Evolutionary conservation across 2,797 vertebrate genomes (phyloP).

Genomic region (Intellagama lesueurii): DNA sequence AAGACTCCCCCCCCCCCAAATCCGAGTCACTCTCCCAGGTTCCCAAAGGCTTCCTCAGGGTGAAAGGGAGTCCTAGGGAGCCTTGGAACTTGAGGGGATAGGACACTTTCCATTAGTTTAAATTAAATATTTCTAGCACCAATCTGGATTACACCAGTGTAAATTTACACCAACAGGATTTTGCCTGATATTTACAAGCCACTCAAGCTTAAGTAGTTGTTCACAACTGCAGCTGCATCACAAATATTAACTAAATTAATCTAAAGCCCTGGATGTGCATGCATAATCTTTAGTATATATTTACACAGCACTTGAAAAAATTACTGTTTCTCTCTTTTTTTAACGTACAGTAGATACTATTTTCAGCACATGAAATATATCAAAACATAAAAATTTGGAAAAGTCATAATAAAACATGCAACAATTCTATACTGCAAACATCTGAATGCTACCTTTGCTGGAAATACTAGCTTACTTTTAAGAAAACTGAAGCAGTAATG

Average conservation of each 20-base stretch:
- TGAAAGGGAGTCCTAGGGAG: too few species aligned
- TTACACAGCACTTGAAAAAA: too few species aligned
- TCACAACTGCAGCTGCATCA: not conserved
- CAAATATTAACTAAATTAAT: not conserved
- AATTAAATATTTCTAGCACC: too few species aligned
- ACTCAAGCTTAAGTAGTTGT: not conserved
- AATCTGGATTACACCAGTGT: too few species aligned
- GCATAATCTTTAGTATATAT: not conserved
- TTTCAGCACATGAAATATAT: not conserved
- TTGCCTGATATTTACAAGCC: not conserved
- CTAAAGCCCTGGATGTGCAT: not conserved
- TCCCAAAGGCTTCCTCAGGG: too few species aligned
- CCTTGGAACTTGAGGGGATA: too few species aligned
- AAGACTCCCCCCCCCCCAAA: too few species aligned
- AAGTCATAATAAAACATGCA: not conserved
- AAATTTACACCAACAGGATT: too few species aligned
- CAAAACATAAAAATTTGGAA: not conserved
- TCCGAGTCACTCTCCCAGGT: too few species aligned
- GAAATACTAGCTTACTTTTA: too few species aligned
- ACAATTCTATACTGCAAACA: not conserved
- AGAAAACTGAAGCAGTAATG: not conserved
- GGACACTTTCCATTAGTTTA: too few species aligned
- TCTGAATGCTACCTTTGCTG: not conserved
- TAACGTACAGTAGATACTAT: not conserved
- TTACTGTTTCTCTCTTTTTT: not conserved